phyloP scores from a whole-genome alignment of 1,140 invertebrate species.

The Gryllus bimaculatus region DNA sequence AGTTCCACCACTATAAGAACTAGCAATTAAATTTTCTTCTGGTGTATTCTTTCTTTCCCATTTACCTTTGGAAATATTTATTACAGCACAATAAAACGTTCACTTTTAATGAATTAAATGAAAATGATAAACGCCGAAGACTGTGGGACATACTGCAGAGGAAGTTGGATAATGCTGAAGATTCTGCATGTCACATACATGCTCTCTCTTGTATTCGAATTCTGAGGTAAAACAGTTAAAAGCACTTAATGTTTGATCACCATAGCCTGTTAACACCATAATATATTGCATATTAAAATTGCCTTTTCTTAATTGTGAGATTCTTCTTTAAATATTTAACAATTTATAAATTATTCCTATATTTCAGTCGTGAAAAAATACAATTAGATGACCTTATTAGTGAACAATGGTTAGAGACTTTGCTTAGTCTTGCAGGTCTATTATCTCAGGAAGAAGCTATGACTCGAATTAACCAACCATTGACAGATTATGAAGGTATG shows the following conservation, averaged over 20 bases:
- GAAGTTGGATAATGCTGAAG: slow-evolving; percentile 8
- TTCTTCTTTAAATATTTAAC: not conserved
- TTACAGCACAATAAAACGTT: slow-evolving; percentile 13
- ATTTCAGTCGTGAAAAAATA: slow-evolving; percentile 59
- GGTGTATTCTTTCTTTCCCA: not conserved
- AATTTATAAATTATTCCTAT: not conserved
- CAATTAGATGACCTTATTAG: slow-evolving; percentile 58
- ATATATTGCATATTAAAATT: not conserved
- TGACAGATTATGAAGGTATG: slow-evolving; percentile 21
- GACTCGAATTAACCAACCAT: slow-evolving; percentile 23
- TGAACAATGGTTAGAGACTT: slow-evolving; percentile 50
- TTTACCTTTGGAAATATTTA: not conserved
- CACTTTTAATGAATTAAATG: slow-evolving; percentile 16
- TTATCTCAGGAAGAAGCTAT: slow-evolving; percentile 30
- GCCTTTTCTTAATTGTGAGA: not conserved
- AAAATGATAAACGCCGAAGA: slow-evolving; percentile 11
- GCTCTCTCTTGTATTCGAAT: slow-evolving; percentile 16
- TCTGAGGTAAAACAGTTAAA: slow-evolving; percentile 10
- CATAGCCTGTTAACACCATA: not conserved
- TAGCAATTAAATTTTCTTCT: not conserved
- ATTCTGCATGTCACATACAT: slow-evolving; percentile 6
- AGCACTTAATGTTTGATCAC: not conserved
- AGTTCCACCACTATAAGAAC: not conserved
- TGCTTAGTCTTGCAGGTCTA: slow-evolving; percentile 55
- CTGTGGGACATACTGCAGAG: slow-evolving; percentile 11